phyloP scores from a whole-genome alignment of 2,797 vertebrate species.

The Hoplostethus atlanticus region DNA sequence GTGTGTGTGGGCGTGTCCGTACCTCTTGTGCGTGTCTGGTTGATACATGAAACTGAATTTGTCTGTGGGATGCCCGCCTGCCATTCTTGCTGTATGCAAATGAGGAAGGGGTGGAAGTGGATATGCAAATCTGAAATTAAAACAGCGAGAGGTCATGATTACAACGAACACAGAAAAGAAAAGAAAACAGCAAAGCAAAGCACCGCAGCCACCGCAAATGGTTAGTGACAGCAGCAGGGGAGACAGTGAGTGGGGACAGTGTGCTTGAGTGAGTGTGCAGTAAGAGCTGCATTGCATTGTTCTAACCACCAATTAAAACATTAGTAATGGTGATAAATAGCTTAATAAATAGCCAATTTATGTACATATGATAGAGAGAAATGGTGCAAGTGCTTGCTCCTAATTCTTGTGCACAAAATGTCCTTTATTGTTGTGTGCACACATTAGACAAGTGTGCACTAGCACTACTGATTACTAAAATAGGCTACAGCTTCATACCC shows the following conservation, averaged over 20 bases:
- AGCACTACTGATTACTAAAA: background rate
- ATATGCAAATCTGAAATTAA: constrained; percentile 89
- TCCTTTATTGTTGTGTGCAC: background rate
- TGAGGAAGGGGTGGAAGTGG: constrained; percentile 87
- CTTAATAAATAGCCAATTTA: background rate
- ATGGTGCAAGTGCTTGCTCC: background rate
- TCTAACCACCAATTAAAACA: constrained; percentile 13
- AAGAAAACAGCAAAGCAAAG: constrained; percentile 60
- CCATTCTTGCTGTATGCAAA: constrained; percentile 89
- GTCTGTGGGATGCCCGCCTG: constrained; percentile 87
- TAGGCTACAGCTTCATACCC: background rate
- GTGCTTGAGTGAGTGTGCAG: constrained; percentile 45
- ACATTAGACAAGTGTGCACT: background rate
- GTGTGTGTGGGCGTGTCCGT: constrained; percentile 74
- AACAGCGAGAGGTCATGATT: constrained; percentile 87
- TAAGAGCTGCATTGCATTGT: constrained; percentile 10
- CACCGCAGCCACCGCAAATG: constrained; percentile 77
- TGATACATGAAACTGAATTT: constrained; percentile 90
- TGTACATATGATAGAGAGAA: background rate
- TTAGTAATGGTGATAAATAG: constrained; percentile 9
- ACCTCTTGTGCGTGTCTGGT: constrained; percentile 85
- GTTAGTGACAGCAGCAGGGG: constrained; percentile 71
- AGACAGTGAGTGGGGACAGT: constrained; percentile 48
- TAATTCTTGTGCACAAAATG: background rate
- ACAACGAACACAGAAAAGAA: constrained; percentile 80